Conservation (phyloP, 2,888 invertebrate genomes). For the Apotomis capreana region DNA sequence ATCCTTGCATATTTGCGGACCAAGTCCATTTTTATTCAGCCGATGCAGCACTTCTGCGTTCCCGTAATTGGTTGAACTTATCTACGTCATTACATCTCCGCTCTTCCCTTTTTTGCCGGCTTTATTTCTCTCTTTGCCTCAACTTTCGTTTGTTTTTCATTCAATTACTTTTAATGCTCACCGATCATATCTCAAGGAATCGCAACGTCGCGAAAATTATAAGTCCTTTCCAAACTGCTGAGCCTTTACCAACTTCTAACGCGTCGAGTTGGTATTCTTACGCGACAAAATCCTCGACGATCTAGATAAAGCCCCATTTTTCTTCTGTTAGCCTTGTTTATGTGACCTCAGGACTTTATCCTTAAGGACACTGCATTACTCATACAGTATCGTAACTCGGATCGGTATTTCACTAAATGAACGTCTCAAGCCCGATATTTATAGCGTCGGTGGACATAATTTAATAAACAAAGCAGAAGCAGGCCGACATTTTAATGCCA, state of each 20-base stretch:
- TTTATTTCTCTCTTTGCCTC: conserved; percentile 74
- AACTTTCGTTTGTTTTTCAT: conserved; percentile 79
- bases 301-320: conserved; percentile 66
- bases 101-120: conserved; percentile 70
- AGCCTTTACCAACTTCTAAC: conserved; percentile 35
- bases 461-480: conserved; percentile 82
- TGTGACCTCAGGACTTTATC: conserved; percentile 67
- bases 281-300: conserved; percentile 53
- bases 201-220: conserved; percentile 51
- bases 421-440: conserved; percentile 73
- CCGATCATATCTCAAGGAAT: conserved; percentile 59
- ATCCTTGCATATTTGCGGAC: conserved; percentile 72
- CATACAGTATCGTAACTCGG: conserved; percentile 74
- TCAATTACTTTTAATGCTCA: conserved; percentile 77
- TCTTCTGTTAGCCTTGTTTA: conserved; percentile 64
- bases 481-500: conserved; percentile 77
- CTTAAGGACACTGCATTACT: conserved; percentile 74
- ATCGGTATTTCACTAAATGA: conserved; percentile 82
- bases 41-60: conserved; percentile 76
- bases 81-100: conserved; percentile 82
- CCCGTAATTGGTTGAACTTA: conserved; percentile 81
- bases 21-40: conserved; percentile 74
- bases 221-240: conserved; percentile 41
- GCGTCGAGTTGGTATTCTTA: conserved; percentile 43
- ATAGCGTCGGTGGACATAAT: conserved; percentile 80